Percentiles rank a stretch among this genome's conserved stretches.
phyloP scores from a whole-genome alignment of 2,888 invertebrate species.

The Limulus polyphemus region DNA sequence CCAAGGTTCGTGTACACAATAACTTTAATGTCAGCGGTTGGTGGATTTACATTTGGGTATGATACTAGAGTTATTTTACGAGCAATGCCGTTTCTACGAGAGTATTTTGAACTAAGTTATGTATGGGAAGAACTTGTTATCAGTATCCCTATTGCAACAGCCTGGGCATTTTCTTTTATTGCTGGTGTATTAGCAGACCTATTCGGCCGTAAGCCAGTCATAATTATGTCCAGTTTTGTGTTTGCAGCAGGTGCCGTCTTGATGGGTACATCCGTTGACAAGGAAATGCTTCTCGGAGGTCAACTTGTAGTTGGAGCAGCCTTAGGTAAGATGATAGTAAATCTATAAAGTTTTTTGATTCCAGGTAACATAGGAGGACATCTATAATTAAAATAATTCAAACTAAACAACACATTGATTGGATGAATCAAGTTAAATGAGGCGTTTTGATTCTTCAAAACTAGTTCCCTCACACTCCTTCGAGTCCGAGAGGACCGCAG shows the following conservation, averaged over 20 bases:
- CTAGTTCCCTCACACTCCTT: no score
- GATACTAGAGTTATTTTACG: slow-evolving; percentile 47
- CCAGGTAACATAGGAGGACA: no score
- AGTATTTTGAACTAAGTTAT: slow-evolving; percentile 37
- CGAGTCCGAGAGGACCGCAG: no score
- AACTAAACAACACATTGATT: no score
- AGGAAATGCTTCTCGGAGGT: slow-evolving; percentile 37
- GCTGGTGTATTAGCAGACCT: slow-evolving; percentile 41
- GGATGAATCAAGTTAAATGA: no score
- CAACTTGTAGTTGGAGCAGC: slow-evolving; percentile 40
- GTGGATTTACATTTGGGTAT: slow-evolving; percentile 47
- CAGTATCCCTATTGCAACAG: slow-evolving; percentile 38
- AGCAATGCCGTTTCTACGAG: slow-evolving; percentile 33
- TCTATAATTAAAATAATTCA: no score
- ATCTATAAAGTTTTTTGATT: no score
- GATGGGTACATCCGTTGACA: slow-evolving; percentile 36
- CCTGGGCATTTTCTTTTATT: slow-evolving; percentile 38
- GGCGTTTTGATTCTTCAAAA: no score
- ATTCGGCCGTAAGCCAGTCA: slow-evolving; percentile 42
- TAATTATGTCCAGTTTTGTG: slow-evolving; percentile 40
- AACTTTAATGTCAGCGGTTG: slow-evolving; percentile 39
- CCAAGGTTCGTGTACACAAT: slow-evolving; percentile 31
- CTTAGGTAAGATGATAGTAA: slow-evolving; percentile 39
- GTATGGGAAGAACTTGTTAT: slow-evolving; percentile 42
- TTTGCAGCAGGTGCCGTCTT: slow-evolving; percentile 42